Evolutionary conservation across 2,113 vertebrate genomes (phyloP), one percentile per base, ranked within the genome.

Genomic region (Rhombomys opimus): DNA sequence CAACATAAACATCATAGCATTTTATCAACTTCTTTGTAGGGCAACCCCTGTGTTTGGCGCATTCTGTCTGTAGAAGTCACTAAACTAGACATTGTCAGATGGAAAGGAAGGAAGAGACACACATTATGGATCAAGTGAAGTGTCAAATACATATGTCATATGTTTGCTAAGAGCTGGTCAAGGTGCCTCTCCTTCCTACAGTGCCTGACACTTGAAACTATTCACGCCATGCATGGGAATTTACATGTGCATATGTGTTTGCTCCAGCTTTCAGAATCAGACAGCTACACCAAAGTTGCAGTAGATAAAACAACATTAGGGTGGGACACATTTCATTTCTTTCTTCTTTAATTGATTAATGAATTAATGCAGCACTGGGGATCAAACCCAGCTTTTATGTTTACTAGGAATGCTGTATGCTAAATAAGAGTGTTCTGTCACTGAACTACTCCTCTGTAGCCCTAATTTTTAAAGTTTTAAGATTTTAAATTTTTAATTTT

Each of bases 101-200:
- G 86, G 7, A 35, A 50, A 76, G 17, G 50, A 14, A 30, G 23
- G 12, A 95, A 23, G 41, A 77, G 89, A 73, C 59, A 75, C 15
- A 93, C 86, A 91, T 63, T 89, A 89, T 35, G 27, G 41, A 78
- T 30, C n/a, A 81, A 86, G 4, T 88, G 46, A 84, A 91, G 78
- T 84, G 90, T 68, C 93, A 91, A 92, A 63, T 52, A 67, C 54
- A 90, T 57, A 75, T 54, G 63, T 82, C 25, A 59, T 61, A 87
- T 68, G 95, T 90, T 94, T 20, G 67, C 57, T 91, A 78, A 95
- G 91, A 95, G 30, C 41, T 81, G 27, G 50, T 61, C 59, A 88
- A 23, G 77, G 78, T 87, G 50, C 23, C n/a, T 91, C 81, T 12
- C 89, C 35, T 75, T 84, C 25, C 30, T 82, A 77, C 78, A 81